Conservation (phyloP, 2,888 invertebrate species). For the Poecilus cupreus region DNA sequence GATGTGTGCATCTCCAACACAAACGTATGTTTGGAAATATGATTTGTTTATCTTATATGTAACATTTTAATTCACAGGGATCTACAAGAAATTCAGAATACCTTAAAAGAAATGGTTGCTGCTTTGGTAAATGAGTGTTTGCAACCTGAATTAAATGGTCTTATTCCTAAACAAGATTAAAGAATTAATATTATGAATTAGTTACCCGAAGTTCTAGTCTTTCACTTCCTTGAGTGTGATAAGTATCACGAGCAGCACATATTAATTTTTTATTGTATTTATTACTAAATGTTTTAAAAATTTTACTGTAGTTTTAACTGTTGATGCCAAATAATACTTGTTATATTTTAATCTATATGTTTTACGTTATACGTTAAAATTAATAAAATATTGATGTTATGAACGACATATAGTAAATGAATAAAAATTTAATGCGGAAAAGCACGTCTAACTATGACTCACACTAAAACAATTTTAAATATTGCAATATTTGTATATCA, state of each 20-base stretch:
- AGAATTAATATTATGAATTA: neutral
- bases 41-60: constrained; percentile 8
- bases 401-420: no score
- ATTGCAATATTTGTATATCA: no score
- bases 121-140: constrained; percentile 87
- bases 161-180: constrained; percentile 72
- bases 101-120: constrained; percentile 83
- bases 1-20: constrained; percentile 81
- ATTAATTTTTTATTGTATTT: neutral
- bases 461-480: no score
- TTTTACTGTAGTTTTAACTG: constrained; percentile 17
- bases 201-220: constrained; percentile 5
- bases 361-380: neutral
- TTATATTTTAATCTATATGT: constrained; percentile 12
- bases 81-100: constrained; percentile 77
- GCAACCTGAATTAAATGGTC: constrained; percentile 83
- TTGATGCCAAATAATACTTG: constrained; percentile 20
- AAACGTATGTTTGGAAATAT: constrained; percentile 73
- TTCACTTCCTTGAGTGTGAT: neutral
- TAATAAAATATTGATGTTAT: constrained; percentile 10
- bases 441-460: no score
- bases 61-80: constrained; percentile 76
- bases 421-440: no score
- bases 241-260: neutral
- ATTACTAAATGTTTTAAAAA: neutral